A percentile compares a stretch with the other conserved stretches of the same genome.
phyloP scores from a whole-genome alignment of 2,113 vertebrate genomes.

The Gymnogyps californianus region DNA sequence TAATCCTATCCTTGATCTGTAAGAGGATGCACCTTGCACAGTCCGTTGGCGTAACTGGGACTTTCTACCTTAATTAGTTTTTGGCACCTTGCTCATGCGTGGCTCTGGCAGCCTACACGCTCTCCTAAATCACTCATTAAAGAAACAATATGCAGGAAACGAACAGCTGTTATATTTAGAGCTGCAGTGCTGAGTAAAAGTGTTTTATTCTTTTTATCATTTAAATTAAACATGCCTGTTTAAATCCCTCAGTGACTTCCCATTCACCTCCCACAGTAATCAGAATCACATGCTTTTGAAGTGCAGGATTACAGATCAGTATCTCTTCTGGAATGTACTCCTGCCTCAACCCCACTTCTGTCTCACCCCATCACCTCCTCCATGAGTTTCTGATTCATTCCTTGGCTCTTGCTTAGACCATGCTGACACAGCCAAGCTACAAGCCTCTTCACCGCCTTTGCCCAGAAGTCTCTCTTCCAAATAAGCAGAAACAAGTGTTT shows the following conservation, averaged over 20 bases:
- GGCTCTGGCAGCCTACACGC: neutral
- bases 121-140: constrained; percentile 46
- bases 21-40: neutral
- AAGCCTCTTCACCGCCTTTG: constrained; percentile 23
- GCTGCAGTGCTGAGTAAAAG: constrained; percentile 38
- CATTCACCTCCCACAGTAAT: constrained; percentile 43
- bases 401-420: constrained; percentile 5
- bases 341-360: neutral
- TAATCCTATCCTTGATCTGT: neutral
- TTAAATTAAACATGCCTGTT: constrained; percentile 55
- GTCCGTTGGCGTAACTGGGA: neutral
- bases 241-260: constrained; percentile 48
- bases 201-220: constrained; percentile 53
- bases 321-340: neutral
- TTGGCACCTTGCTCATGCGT: neutral
- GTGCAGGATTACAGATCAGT: neutral
- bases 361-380: constrained; percentile 50
- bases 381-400: constrained; percentile 57
- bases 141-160: constrained; percentile 54
- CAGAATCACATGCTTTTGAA: constrained; percentile 43
- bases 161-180: constrained; percentile 56
- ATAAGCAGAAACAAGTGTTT: neutral
- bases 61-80: constrained; percentile 37
- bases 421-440: neutral
- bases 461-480: constrained; percentile 8